phyloP scores from a whole-genome alignment of 2,888 invertebrate genomes.

The Periphyllus acericola region DNA sequence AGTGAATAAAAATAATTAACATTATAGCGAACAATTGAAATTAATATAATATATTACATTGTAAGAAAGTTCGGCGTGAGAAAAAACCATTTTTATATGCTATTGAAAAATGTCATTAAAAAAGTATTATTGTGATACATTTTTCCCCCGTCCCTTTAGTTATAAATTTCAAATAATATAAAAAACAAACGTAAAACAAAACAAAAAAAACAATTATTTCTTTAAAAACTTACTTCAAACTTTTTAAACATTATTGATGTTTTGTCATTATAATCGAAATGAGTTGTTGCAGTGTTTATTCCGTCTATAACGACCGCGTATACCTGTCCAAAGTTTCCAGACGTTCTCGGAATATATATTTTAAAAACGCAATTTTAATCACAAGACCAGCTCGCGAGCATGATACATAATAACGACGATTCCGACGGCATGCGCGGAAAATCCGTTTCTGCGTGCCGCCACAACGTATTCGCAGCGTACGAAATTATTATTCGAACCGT shows the following conservation, averaged over 20 bases:
- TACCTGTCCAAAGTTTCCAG: no score
- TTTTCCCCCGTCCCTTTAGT: background rate
- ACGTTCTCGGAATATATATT: no score
- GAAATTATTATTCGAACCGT: no score
- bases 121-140: background rate
- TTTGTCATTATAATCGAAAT: conserved; percentile 27
- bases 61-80: background rate
- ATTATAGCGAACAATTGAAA: background rate
- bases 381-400: no score
- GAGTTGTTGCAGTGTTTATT: background rate
- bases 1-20: background rate
- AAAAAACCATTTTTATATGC: no score
- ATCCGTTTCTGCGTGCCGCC: no score
- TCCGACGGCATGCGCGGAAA: no score
- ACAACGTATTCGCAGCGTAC: no score
- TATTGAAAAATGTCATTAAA: background rate
- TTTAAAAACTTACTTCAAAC: conserved; percentile 18
- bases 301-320: background rate
- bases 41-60: background rate
- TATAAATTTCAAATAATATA: background rate
- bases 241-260: conserved; percentile 41
- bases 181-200: background rate
- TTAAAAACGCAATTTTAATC: no score
- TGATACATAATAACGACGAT: no score
- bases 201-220: background rate